Conservation (phyloP, 2,888 invertebrate genomes). For the Pherbina coryleti region DNA sequence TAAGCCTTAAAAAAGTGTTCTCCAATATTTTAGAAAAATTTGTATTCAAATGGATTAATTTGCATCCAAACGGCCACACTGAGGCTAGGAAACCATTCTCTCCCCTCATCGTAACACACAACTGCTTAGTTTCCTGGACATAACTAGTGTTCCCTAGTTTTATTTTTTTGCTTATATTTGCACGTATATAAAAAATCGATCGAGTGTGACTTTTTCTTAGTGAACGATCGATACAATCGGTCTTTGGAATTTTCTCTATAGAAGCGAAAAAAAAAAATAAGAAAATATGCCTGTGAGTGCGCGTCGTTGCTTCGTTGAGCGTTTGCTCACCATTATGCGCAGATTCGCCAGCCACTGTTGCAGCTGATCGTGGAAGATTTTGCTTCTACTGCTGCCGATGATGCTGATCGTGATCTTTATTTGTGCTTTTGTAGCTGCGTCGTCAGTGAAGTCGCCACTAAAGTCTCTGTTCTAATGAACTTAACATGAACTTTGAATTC, state of each 20-base stretch:
- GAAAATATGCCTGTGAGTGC: background rate
- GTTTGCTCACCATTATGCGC: background rate
- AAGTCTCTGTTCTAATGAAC: conserved; percentile 38
- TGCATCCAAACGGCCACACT: no score
- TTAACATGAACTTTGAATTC: conserved; percentile 29
- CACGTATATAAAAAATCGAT: background rate
- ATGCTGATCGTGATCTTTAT: conserved; percentile 19
- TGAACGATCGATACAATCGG: background rate
- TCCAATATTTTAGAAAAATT: no score
- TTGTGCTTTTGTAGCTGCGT: background rate
- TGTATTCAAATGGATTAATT: no score
- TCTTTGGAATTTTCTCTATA: background rate
- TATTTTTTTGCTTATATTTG: background rate
- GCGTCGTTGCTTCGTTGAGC: background rate
- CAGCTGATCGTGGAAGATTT: conserved; percentile 19
- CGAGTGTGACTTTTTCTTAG: background rate
- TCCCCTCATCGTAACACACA: no score
- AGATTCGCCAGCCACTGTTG: background rate
- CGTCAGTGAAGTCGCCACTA: background rate
- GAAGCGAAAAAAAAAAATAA: background rate
- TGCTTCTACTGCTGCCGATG: background rate
- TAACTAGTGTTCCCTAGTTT: background rate
- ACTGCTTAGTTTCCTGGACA: background rate
- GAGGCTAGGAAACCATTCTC: no score
- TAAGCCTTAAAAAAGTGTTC: no score